phyloP scores from a whole-genome alignment of 1,140 invertebrate genomes.

The Euura lappo region DNA sequence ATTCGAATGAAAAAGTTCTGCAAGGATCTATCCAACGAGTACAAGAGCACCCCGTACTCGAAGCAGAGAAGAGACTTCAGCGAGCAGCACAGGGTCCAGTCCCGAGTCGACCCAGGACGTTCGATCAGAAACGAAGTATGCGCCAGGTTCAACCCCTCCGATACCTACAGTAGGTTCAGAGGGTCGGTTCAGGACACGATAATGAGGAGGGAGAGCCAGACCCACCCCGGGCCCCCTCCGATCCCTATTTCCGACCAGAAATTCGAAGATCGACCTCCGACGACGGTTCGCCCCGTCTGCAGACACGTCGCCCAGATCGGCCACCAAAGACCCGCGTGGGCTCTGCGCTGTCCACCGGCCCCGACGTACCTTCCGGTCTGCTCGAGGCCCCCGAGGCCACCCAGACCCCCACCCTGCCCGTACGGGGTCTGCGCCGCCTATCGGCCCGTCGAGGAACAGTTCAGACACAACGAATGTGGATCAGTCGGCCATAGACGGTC shows the following conservation, averaged over 20 bases:
- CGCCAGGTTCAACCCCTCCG: constrained; percentile 8
- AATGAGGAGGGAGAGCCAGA: constrained; percentile 13
- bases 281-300: neutral
- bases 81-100: neutral
- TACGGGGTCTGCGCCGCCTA: neutral
- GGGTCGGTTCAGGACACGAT: constrained; percentile 27
- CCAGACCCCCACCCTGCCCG: neutral
- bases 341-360: neutral
- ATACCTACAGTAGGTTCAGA: constrained; percentile 26
- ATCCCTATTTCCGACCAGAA: neutral
- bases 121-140: neutral
- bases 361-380: neutral
- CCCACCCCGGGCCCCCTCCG: neutral
- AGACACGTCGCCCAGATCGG: neutral
- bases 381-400: neutral
- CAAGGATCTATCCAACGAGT: neutral
- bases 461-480: too few relatives aligned
- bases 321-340: too few relatives aligned
- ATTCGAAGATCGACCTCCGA: neutral
- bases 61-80: neutral
- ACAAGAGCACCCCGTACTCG: neutral
- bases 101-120: neutral
- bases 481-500: too few relatives aligned
- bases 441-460: neutral
- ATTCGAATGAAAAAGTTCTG: neutral